Base-by-base conservation (phyloP, 2,113 vertebrate species). In the Scortum barcoo region DNA sequence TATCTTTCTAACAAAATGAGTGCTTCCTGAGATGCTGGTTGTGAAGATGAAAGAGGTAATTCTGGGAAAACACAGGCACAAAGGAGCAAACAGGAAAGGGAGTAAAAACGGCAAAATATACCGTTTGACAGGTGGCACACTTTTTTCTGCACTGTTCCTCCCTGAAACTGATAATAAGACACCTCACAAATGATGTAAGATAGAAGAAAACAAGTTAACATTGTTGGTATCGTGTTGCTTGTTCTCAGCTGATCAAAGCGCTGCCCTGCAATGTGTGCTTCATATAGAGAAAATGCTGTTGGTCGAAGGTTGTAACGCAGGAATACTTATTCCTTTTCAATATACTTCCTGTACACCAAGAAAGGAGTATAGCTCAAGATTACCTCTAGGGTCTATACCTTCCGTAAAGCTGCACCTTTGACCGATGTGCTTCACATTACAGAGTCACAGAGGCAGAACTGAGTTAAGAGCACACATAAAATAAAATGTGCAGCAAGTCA, bases 41-140 rank as follows among this genome's bases (percentile, higher is more conserved):
- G 16, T 28, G 72, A 84, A 83, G 81, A 93, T 88, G 74, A 91
- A 93, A 89, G 81, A 60, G 84, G 42, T 60, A 81, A 75, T 78
- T 66, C 42, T 80, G 81, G 76, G 78, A 53, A 85, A 90, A 85
- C 81, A 78, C 68, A 76, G 60, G 63, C 83, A 80, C 82, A 80
- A 78, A 83, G 40, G 54, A 85, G 78, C 24, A 51, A 74, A 82
- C 44, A 68, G n/a, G 38, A 40, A 84, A 78, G 66, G 57, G 61
- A 86, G 76, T 65, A 53, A 76, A 81, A 40, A 33, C 65, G 58
- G 38, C 71, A 68, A 44, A 81, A 63, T 57, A 63, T 51, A 30
- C 57, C 19, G 60, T 72, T 17, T 91, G 89, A 78, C 74, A 89
- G 86, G 78, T 84, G 86, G 74, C 76, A 87, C 53, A 80, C 75